A percentile compares a stretch with the other conserved stretches of the same genome.
These are phyloP conservation scores for Ashinkailepas kermadecensis DNA, from an alignment of 2,888 invertebrate genomes.

Conservation along the genomic window DNA sequence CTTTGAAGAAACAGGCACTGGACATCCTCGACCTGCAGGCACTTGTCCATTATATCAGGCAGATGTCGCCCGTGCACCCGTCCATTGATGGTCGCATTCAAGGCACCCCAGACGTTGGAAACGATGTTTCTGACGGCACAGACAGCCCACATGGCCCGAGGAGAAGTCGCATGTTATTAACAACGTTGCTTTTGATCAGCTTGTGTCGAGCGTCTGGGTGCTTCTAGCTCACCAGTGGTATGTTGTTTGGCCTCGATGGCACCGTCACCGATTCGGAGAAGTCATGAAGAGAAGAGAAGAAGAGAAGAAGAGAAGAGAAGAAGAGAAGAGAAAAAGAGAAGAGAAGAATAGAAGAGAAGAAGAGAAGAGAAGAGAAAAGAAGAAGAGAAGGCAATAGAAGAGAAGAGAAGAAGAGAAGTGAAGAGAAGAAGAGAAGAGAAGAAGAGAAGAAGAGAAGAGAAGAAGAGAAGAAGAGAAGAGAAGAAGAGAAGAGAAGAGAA, in stretches of 20 bases:
- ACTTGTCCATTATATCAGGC: not conserved
- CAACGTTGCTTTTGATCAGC: too few relatives aligned
- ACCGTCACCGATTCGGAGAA: too few relatives aligned
- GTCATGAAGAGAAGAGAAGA: not conserved
- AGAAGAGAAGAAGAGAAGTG: not conserved
- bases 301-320: not conserved
- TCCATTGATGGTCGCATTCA: not conserved
- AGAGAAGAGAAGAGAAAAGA: not conserved
- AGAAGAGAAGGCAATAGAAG: not conserved
- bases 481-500: not conserved
- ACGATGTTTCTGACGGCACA: too few relatives aligned
- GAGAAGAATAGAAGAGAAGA: not conserved
- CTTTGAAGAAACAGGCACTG: too few relatives aligned
- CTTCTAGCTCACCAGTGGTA: too few relatives aligned
- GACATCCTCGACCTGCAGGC: not conserved
- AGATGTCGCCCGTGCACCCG: not conserved
- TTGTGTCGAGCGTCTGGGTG: too few relatives aligned
- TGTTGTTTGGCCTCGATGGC: too few relatives aligned
- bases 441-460: not conserved
- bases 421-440: conserved; percentile 1
- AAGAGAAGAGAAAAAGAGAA: not conserved
- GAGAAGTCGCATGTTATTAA: too few relatives aligned
- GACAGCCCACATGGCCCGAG: too few relatives aligned
- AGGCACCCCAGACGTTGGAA: too few relatives aligned
- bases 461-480: not conserved